These are phyloP conservation scores for Peromyscus attwateri DNA, from an alignment of 2,797 vertebrate genomes.

Conservation along the genomic window DNA sequence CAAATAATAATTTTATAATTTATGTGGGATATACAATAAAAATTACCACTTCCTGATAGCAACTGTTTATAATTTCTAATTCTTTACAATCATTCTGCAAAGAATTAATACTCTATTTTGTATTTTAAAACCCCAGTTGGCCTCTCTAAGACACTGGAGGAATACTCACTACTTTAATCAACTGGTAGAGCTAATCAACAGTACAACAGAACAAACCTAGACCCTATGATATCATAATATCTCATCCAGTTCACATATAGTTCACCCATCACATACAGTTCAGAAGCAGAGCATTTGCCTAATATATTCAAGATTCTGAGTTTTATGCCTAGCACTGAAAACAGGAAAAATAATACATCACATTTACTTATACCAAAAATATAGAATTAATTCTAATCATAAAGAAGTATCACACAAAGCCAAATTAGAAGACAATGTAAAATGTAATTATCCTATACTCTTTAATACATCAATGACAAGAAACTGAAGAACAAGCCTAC, in stretches of 20 bases:
- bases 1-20: not conserved
- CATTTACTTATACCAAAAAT: constrained; percentile 41
- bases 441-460: not conserved
- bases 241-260: not conserved
- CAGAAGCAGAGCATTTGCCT: not conserved
- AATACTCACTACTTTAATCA: not conserved
- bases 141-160: not conserved
- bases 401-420: not conserved
- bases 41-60: not conserved
- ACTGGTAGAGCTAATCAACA: not conserved
- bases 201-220: constrained; percentile 3
- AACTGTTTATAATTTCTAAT: not conserved
- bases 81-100: not conserved
- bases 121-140: not conserved
- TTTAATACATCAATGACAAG: not conserved
- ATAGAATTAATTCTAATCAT: not conserved
- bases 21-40: not conserved
- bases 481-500: not conserved
- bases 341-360: not conserved
- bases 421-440: not conserved
- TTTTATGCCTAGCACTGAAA: not conserved
- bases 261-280: not conserved
- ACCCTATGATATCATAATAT: not conserved
- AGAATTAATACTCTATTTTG: not conserved
- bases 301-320: not conserved